Percentiles rank a stretch among this genome's conserved stretches.
phyloP scores from a whole-genome alignment of 2,113 vertebrate species.

The Crotalus tigris region DNA sequence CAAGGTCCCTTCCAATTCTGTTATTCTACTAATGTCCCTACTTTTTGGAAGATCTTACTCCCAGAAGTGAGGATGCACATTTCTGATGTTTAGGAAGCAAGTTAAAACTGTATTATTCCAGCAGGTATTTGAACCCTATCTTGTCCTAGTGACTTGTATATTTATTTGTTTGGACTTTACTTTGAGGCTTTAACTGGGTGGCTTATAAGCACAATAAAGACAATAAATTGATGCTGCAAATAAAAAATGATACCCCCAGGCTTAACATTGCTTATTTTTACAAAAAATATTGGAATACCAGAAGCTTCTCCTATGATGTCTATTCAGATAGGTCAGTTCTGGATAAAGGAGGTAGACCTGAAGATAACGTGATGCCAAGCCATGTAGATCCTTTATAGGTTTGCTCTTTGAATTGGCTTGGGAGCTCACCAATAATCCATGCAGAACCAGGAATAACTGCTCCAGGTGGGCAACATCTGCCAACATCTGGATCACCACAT shows the following conservation, averaged over 20 bases:
- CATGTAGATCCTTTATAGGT: not conserved
- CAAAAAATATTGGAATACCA: not conserved
- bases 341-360: not conserved
- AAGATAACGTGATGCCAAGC: not conserved
- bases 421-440: not conserved
- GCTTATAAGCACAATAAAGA: not conserved
- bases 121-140: not conserved
- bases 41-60: not conserved
- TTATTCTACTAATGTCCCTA: not conserved
- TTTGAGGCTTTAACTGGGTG: not conserved
- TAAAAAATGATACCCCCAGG: not conserved
- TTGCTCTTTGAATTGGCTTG: not conserved
- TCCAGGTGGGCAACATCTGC: not conserved
- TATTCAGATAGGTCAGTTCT: not conserved
- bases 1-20: not conserved
- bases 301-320: not conserved
- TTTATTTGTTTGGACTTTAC: not conserved
- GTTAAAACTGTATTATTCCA: not conserved
- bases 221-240: not conserved
- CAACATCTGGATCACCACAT: not conserved
- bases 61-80: not conserved
- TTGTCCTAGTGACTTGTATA: not conserved
- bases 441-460: not conserved
- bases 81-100: not conserved
- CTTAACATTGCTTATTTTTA: not conserved